These are phyloP conservation scores for Toxotes lorentzi DNA, from an alignment of 2,797 vertebrate species.

Conservation along the genomic window DNA sequence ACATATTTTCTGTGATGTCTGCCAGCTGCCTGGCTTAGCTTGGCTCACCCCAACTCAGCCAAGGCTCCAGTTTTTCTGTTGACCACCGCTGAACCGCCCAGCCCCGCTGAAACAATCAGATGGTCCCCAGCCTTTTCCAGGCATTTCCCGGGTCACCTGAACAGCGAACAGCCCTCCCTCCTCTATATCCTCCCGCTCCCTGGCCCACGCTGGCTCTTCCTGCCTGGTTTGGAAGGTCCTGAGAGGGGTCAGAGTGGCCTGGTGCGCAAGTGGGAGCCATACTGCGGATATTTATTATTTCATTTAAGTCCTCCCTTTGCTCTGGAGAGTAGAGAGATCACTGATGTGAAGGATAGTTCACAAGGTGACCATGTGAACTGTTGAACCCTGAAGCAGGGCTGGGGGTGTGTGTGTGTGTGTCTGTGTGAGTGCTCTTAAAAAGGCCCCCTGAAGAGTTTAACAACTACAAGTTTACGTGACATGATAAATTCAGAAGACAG, in stretches of 20 bases:
- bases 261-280: conserved; percentile 78
- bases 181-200: conserved; percentile 63
- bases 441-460: conserved; percentile 71
- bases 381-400: conserved; percentile 69
- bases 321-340: conserved; percentile 71
- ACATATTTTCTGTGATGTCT: conserved; percentile 73
- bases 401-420: conserved; percentile 34
- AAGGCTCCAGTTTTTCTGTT: conserved; percentile 63
- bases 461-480: conserved; percentile 72
- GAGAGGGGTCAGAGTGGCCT: conserved; percentile 82
- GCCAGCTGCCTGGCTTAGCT: conserved; percentile 72
- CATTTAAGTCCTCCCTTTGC: conserved; percentile 79
- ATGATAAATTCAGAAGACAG: conserved; percentile 74
- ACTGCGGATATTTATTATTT: conserved; percentile 87
- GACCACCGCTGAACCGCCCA: conserved; percentile 68
- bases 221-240: conserved; percentile 77
- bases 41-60: conserved; percentile 62
- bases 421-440: conserved; percentile 58
- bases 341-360: conserved; percentile 78
- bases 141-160: conserved; percentile 86
- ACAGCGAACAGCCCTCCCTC: conserved; percentile 54
- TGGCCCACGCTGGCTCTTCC: conserved; percentile 67
- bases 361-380: conserved; percentile 80
- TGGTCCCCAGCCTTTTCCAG: conserved; percentile 77
- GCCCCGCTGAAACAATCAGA: conserved; percentile 70